Percentiles rank a stretch among this genome's conserved stretches.
Evolutionary conservation across 2,113 vertebrate species (phyloP).

Genomic region (Pterocles burchelli): DNA sequence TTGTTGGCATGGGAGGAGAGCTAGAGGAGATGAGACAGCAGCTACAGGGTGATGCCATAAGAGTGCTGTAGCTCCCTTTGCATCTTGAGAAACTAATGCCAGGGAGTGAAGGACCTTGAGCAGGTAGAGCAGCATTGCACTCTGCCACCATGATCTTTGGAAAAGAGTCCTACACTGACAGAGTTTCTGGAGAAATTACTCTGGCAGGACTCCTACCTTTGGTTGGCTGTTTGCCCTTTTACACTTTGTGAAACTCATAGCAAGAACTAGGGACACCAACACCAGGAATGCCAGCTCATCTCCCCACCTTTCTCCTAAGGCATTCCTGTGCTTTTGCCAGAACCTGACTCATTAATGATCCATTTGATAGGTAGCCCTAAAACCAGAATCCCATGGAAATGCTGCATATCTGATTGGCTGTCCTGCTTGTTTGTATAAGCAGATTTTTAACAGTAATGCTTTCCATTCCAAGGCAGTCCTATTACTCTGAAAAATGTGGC

Average conservation of each 20-base stretch:
- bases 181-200: neutral
- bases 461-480: neutral
- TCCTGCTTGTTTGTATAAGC: conserved; percentile 66
- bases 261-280: neutral
- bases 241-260: neutral
- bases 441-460: conserved; percentile 71
- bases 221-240: neutral
- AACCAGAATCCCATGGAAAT: conserved; percentile 69
- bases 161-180: neutral
- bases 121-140: neutral
- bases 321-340: conserved; percentile 69
- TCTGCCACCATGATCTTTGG: neutral
- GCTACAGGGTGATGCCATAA: rapidly evolving
- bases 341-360: conserved; percentile 77
- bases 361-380: conserved; percentile 64
- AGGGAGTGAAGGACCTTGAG: neutral
- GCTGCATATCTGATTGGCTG: conserved; percentile 37
- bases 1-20: neutral
- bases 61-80: neutral
- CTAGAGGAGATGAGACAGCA: neutral
- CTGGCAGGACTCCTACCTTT: neutral
- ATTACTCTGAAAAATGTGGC: neutral
- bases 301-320: conserved; percentile 30
- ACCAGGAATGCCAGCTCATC: neutral
- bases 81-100: neutral